A percentile compares a stretch with the other conserved stretches of the same genome.
These are phyloP conservation scores for Dromius quadrimaculatus DNA, from an alignment of 2,888 invertebrate species.

Conservation along the genomic window DNA sequence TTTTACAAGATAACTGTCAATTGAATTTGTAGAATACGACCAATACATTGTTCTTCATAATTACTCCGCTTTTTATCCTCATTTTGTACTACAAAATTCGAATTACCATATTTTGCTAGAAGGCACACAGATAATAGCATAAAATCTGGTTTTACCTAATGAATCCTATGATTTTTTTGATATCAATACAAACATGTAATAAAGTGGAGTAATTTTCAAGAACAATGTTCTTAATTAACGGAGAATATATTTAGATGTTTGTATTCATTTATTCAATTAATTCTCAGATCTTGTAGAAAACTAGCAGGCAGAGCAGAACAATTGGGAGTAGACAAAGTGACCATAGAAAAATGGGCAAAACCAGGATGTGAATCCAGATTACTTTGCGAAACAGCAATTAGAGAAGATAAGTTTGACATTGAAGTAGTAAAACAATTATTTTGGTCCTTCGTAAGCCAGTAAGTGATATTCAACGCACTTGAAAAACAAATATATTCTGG, in stretches of 20 bases:
- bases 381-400: slow-evolving; percentile 46
- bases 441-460: slow-evolving; percentile 62
- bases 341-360: slow-evolving; percentile 55
- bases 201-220: no score
- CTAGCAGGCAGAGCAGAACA: slow-evolving; percentile 18
- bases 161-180: no score
- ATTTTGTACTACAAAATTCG: no score
- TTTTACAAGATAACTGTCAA: no score
- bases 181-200: slow-evolving; percentile 1
- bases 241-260: no score
- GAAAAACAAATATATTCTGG: neutral
- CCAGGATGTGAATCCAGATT: slow-evolving; percentile 45
- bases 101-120: no score
- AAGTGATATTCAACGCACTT: slow-evolving; percentile 49
- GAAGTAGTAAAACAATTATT: slow-evolving; percentile 58
- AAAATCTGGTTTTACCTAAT: no score
- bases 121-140: no score
- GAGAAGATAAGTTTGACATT: slow-evolving; percentile 35
- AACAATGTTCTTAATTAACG: no score
- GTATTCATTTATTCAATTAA: neutral
- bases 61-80: no score
- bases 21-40: no score
- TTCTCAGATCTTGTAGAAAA: slow-evolving; percentile 38
- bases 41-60: no score
- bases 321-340: slow-evolving; percentile 18